These are phyloP conservation scores for Antennarius maculatus DNA, from an alignment of 2,797 vertebrate species.

Conservation along the genomic window DNA sequence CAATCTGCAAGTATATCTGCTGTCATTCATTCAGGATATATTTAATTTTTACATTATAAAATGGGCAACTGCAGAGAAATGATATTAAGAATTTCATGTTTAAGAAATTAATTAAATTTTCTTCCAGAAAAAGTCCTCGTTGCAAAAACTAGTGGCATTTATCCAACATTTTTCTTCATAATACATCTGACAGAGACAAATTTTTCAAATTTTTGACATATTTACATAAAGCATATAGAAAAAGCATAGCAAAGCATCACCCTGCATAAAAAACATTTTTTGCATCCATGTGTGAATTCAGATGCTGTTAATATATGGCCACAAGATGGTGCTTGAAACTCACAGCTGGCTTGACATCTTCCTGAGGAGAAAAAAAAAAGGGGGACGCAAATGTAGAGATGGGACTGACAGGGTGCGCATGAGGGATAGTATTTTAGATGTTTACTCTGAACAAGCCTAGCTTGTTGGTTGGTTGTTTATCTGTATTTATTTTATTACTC, in stretches of 20 bases:
- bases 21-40: conserved; percentile 21
- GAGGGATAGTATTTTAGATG: conserved; percentile 25
- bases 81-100: conserved; percentile 25
- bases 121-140: conserved; percentile 29
- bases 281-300: neutral
- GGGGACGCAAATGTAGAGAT: conserved; percentile 35
- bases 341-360: conserved; percentile 36
- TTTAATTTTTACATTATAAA: conserved; percentile 34
- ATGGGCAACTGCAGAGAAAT: conserved; percentile 1
- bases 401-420: conserved; percentile 28
- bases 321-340: conserved; percentile 77
- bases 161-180: neutral
- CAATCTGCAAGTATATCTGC: neutral
- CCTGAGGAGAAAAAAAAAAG: conserved; percentile 34
- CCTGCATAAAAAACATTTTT: neutral
- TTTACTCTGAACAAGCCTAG: conserved; percentile 3
- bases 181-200: neutral
- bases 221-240: too few species aligned
- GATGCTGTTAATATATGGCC: conserved; percentile 31
- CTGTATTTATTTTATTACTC: conserved; percentile 18
- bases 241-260: too few species aligned
- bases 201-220: too few species aligned
- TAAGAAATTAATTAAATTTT: conserved; percentile 18
- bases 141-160: conserved; percentile 8
- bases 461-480: conserved; percentile 1